phyloP scores from a whole-genome alignment of 2,797 vertebrate species.

The Labroides dimidiatus region DNA sequence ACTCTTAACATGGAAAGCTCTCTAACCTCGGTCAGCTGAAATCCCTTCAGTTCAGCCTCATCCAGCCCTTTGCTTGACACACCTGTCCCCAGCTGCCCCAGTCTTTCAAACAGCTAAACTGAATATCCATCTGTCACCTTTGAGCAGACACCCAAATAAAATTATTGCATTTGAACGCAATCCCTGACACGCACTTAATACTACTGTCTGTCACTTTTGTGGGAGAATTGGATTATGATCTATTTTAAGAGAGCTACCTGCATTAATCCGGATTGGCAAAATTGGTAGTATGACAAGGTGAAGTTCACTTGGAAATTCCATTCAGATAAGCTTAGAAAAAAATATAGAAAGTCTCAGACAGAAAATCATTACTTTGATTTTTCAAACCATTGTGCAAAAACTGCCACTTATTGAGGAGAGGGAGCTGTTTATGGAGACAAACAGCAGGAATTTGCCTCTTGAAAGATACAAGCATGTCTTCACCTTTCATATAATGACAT shows the following conservation, averaged over 20 bases:
- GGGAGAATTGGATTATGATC: constrained; percentile 44
- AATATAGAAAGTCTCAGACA: no score
- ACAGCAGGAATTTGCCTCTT: not conserved
- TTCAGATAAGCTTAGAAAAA: no score
- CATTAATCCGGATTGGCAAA: constrained; percentile 57
- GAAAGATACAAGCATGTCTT: not conserved
- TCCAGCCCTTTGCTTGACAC: constrained; percentile 32
- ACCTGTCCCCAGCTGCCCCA: constrained; percentile 43
- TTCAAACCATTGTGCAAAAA: no score
- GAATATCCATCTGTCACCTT: constrained; percentile 33
- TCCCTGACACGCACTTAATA: constrained; percentile 6
- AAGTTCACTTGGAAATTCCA: not conserved
- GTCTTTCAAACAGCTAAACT: constrained; percentile 31
- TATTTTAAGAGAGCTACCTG: constrained; percentile 51
- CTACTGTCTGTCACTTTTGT: constrained; percentile 13
- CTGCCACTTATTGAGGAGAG: no score
- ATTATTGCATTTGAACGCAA: constrained; percentile 16
- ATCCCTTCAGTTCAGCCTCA: constrained; percentile 56
- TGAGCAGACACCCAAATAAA: not conserved
- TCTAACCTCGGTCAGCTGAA: constrained; percentile 57
- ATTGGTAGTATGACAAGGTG: constrained; percentile 35
- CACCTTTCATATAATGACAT: constrained; percentile 24
- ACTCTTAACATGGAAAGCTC: constrained; percentile 52
- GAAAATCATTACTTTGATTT: no score
- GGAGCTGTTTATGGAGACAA: not conserved